These are phyloP conservation scores for Strigops habroptila DNA, from an alignment of 2,113 vertebrate genomes.

Conservation along the genomic window DNA sequence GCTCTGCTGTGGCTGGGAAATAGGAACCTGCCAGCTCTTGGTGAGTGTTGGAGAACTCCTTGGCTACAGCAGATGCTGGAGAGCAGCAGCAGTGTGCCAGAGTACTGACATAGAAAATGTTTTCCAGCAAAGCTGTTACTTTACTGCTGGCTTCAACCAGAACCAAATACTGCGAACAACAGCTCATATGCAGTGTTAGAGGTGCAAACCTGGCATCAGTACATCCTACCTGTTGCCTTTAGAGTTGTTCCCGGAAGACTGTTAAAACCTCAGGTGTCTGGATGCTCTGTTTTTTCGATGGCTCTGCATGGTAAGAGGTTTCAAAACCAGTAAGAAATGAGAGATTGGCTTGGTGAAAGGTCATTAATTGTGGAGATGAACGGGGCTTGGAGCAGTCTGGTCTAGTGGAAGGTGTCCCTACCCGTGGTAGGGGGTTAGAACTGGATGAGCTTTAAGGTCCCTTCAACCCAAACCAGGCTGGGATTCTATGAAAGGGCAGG, in stretches of 20 bases:
- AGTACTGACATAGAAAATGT: background rate
- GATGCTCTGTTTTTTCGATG: background rate
- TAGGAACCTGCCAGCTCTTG: background rate
- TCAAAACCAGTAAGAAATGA: background rate
- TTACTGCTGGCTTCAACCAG: background rate
- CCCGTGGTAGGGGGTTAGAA: background rate
- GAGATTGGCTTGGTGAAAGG: background rate
- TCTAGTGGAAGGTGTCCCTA: background rate
- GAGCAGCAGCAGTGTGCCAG: background rate
- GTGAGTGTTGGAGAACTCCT: background rate
- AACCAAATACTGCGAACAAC: fast-evolving
- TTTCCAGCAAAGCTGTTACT: fast-evolving
- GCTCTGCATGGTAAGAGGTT: background rate
- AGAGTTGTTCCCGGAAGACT: background rate
- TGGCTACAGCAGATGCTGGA: fast-evolving
- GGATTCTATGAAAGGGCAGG: background rate
- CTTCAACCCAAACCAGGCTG: background rate
- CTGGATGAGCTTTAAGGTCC: background rate
- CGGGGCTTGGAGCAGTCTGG: background rate
- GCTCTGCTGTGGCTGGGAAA: background rate
- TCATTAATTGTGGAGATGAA: background rate
- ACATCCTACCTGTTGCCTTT: background rate
- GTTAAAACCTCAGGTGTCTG: background rate
- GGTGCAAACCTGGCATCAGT: background rate
- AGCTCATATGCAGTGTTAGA: fast-evolving